These are phyloP conservation scores for Drosophila melanocephala DNA, from an alignment of 2,888 invertebrate genomes.

Conservation along the genomic window DNA sequence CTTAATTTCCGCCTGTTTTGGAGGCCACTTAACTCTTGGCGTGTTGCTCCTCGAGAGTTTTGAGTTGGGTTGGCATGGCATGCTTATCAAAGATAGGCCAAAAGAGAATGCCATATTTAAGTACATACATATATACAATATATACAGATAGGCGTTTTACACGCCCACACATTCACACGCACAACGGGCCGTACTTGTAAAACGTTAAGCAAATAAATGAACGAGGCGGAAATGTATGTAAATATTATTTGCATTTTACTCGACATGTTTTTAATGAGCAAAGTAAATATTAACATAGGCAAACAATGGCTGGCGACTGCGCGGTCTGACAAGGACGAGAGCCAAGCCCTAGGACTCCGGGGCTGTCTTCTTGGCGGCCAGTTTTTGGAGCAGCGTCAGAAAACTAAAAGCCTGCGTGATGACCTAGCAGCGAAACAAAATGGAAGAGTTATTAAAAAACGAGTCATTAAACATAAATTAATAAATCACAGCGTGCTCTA, in stretches of 20 bases:
- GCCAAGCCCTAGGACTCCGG: constrained; percentile 14
- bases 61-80: constrained; percentile 24
- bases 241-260: constrained; percentile 71
- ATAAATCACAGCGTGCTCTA: background rate
- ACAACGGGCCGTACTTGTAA: constrained; percentile 14
- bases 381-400: constrained; percentile 81
- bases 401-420: constrained; percentile 83
- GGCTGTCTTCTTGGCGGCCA: constrained; percentile 76
- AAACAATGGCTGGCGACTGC: constrained; percentile 18
- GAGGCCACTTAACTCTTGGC: constrained; percentile 38
- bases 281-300: constrained; percentile 59
- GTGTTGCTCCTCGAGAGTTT: constrained; percentile 9
- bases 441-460: background rate
- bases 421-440: constrained; percentile 62
- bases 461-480: background rate
- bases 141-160: background rate
- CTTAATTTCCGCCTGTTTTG: background rate
- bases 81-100: constrained; percentile 60
- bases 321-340: background rate
- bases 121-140: background rate
- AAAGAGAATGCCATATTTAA: constrained; percentile 9
- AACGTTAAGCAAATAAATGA: constrained; percentile 55
- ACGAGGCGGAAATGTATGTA: constrained; percentile 55
- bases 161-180: constrained; percentile 15
- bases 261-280: constrained; percentile 73